Base-by-base conservation (phyloP, 2,113 vertebrate species). In the Motacilla tschutschensis region DNA sequence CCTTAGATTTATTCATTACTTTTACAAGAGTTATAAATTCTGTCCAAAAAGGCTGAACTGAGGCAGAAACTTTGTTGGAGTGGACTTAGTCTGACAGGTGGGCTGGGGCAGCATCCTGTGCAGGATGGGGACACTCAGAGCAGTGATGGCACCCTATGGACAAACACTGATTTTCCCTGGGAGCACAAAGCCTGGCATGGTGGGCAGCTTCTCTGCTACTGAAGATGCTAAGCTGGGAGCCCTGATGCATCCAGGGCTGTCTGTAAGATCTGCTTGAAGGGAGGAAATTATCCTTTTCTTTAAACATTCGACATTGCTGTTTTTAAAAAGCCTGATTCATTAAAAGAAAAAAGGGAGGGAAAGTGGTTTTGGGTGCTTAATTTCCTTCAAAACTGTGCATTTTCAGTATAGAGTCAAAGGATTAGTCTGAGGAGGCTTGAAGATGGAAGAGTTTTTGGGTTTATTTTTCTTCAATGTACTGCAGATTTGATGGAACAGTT, bases 361-460 rank as follows among this genome's bases (percentile, higher is more conserved):
- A 59, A 16, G 12, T 40, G 14, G 10, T 74, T 63, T 35, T 0
- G 3, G 7, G 2, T 43, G 5, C 29, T 73, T 81, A 0, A 8
- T 72, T 79, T 89, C 38, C n/a, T 87, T 51, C 29, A n/a, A 6
- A 47, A 47, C 28, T 31, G 9, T 24, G 6, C 24, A 25, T 79
- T 73, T 88, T 65, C n/a, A 54, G 11, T 78, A 17, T 25, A 8
- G 20, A 43, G 17, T 40, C 51, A 44, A 33, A 72, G 9, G 38
- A 57, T 69, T 47, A 60, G 8, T 79, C 26, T 43, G 47, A 72
- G 29, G 20, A 62, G 83, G 46, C 58, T 79, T 66, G 10, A 69
- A 46, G 47, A 21, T 74, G 24, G 33, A 59, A 33, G 20, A 66
- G 11, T 41, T 74, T 53, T 20, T 1, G 1, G 20, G 33, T 40